Base-by-base conservation (phyloP, 1,140 invertebrate species). In the Mylabris phalerata region DNA sequence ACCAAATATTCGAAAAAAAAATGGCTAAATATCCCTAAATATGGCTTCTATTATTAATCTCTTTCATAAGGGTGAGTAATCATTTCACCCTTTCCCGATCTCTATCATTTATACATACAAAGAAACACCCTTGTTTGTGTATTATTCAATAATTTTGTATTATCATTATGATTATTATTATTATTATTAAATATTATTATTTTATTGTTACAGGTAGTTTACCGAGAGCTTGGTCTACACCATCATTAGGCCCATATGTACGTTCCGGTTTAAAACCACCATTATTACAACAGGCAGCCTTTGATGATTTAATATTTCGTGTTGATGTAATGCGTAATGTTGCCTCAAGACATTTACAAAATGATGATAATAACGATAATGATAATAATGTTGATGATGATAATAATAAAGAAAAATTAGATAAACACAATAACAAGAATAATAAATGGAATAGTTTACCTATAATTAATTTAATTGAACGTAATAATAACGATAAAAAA, bases 311-410 rank as follows among this genome's bases (percentile, higher is more conserved):
- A 60, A 77, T 89, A 0, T 93, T 90, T 74, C 80, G 86, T 55
- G 82, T 93, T 44, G 90, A 93, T 74, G 84, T 93, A 19, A 88
- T 88, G 80, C 78, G 91, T 44, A 92, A 92, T 71, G 81, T 93
- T 82, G 87, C 48, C 65, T 90, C 68, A 74, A 79, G 64, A 59
- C 77, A 83, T 57, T 64, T 89, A 38, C 80, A 82, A 42, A 3
- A 10, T 69, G 80, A 84, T 63, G 73, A 88, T 50, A 80, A 84
- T 65, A 73, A 89, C 42, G 79, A 86, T 32, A 7, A 32, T 32
- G 32, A 32, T 32, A 32, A 32, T 32, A 32, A 32, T 32, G 32
- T 5, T 32, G 7, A 32, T 32, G 7, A 32, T 32, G 32, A 32
- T 32, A 32, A 32, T 0, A 7, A 32, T 32, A 32, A 40, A 25